Evolutionary conservation across 2,888 invertebrate genomes (phyloP), one percentile per base, ranked within the genome.

Genomic region (Drosophila sordidula): DNA sequence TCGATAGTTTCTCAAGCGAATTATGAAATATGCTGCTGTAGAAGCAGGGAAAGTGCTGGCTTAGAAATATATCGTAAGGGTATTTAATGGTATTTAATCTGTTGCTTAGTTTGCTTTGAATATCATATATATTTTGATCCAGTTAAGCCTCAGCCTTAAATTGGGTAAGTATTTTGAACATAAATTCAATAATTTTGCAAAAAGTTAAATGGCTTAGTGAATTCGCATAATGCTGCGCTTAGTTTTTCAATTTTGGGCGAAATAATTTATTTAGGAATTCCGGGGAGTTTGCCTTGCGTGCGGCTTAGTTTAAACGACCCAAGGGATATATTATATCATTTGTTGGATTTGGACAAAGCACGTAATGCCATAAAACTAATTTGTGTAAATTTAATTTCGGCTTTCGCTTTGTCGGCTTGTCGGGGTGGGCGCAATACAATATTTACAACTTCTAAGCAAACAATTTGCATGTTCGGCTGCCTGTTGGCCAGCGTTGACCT

Each of bases 381-480:
- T 85, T 89, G 85, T 80, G 84, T 62, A 73, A 84, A 85, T 85
- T 85, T 79, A 89, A 85, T 85, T 85, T 87, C 42, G 54, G 57
- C 56, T 76, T 70, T 72, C 32, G 61, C 29, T 70, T 64, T 66
- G 64, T 70, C 55, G 76, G 50, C 54, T 68, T 11, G 18, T 52
- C 18, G 51, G 22, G 14, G 55, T n/a, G 41, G 44, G 34, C 67
- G 51, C 72, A 84, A 89, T 85, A 68, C 89, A 89, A 87, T 87
- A 87, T 85, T 88, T 84, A 88, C 81, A 83, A 80, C 84, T 80
- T 88, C 75, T 80, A 63, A 88, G 87, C 88, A 88, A 85, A 87
- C 85, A 89, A 84, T 75, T 78, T 84, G 71, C 76, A 63, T 72
- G 73, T 63, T 70, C 47, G 66, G 50, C 68, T 66, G 54, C 63